Percentiles rank a stretch among this genome's conserved stretches.
Conservation (phyloP, 1,140 invertebrate genomes). For the Leptestheria dahalacensis region DNA sequence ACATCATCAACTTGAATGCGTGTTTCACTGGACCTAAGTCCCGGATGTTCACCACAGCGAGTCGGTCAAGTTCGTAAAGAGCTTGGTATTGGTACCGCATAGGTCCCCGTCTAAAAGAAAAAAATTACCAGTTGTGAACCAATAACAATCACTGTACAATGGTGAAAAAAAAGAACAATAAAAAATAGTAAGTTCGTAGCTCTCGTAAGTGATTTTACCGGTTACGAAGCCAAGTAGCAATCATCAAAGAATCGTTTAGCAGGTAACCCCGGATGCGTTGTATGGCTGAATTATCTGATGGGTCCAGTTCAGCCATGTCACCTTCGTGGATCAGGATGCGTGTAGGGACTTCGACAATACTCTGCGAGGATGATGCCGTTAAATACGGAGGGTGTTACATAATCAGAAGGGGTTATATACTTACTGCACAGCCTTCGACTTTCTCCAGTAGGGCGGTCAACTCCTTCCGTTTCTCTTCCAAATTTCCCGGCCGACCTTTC, state of each 20-base stretch:
- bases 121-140: neutral
- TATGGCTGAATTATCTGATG: conserved; percentile 65
- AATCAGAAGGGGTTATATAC: conserved; percentile 18
- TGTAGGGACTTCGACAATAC: conserved; percentile 53
- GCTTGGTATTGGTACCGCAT: conserved; percentile 79
- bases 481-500: conserved; percentile 41
- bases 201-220: conserved; percentile 32
- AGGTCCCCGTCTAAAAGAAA: conserved; percentile 43
- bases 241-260: conserved; percentile 69
- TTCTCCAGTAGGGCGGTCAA: conserved; percentile 67
- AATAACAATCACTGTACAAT: conserved; percentile 6
- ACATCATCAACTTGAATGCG: conserved; percentile 85
- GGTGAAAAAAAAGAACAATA: conserved; percentile 1
- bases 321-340: conserved; percentile 72
- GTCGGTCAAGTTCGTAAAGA: conserved; percentile 74
- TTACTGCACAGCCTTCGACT: conserved; percentile 69
- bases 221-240: conserved; percentile 56
- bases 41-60: conserved; percentile 89
- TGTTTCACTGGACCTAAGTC: conserved; percentile 79
- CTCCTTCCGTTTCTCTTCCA: conserved; percentile 47
- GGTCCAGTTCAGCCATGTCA: conserved; percentile 75
- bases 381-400: neutral
- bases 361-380: conserved; percentile 31
- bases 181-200: no score
- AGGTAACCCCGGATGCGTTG: conserved; percentile 84